Evolutionary conservation across 2,888 invertebrate genomes (phyloP).

Genomic region (Catotricha subobsoleta): DNA sequence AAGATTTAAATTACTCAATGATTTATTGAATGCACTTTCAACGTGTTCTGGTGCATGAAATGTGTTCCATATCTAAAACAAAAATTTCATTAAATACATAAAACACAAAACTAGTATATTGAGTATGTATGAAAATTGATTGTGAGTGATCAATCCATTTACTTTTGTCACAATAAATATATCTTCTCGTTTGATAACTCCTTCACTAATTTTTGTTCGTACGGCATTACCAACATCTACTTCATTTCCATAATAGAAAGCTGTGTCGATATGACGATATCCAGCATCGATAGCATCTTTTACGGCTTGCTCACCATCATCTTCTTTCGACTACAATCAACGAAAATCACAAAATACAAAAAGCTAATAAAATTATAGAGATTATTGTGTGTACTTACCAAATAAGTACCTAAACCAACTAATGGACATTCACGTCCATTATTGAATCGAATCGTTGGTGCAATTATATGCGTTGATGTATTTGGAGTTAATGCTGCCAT

Average conservation of each 20-base stretch:
- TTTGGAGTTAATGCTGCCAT: too few species aligned
- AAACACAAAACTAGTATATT: neutral
- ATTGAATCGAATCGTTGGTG: conserved; percentile 33
- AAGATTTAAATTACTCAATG: conserved; percentile 29
- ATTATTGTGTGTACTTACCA: conserved; percentile 29
- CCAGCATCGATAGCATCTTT: neutral
- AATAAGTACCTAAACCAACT: conserved; percentile 53
- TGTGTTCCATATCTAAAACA: conserved; percentile 61
- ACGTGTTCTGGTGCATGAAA: conserved; percentile 70
- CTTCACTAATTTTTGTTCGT: neutral
- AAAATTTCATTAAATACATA: neutral
- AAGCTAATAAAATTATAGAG: neutral
- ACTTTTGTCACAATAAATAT: neutral
- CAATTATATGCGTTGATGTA: too few species aligned
- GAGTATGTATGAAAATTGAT: too few species aligned
- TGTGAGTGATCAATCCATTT: neutral
- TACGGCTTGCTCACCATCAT: neutral
- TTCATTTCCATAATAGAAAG: neutral
- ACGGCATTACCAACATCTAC: neutral
- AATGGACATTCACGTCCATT: conserved; percentile 41
- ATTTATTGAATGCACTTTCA: conserved; percentile 43
- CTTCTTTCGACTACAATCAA: neutral
- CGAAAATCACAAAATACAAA: neutral
- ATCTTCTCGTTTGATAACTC: neutral
- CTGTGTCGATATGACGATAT: conserved; percentile 1